Evolutionary conservation across 1,140 invertebrate species (phyloP), one percentile per base, ranked within the genome.

Genomic region (Drosophila suzukii): DNA sequence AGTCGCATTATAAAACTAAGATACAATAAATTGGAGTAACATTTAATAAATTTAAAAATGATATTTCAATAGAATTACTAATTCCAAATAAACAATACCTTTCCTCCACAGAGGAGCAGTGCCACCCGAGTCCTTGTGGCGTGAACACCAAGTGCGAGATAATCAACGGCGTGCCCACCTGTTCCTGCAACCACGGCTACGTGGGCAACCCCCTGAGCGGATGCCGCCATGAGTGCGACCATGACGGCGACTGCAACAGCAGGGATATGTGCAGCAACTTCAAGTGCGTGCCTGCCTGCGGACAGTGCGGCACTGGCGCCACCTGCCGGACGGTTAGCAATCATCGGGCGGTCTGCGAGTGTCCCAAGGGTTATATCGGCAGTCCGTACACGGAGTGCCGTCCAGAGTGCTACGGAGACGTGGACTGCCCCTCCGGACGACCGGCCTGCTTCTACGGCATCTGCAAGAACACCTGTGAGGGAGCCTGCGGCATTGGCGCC

Each of bases 391-490:
- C 94, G 0, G 94, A 95, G 39, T 97, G 97, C 78, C 93, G 94
- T 36, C 94, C 96, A 0, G 97, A 97, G 83, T 98, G 97, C 77
- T 94, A 94, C 54, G 91, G 91, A 3, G 91, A 97, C 90, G 93
- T 93, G 11, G 96, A 97, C 34, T 98, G 97, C 90, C 96, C 97
- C 0, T 88, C 94, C 11, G 93, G 94, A 75, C 95, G 96, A 83
- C 96, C 97, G 0, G 95, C 96, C 7, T 98, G 97, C 84, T 94
- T 96, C 27, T 96, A 96, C 84, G 95, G 96, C 72, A 95, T 95
- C 66, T 97, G 97, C 85, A 93, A 96, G 59, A 95, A 97, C 89
- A 96, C 97, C 0, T 97, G 97, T 89, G 95, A 95, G 11, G 95
- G 95, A 11, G 95, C 95, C 12, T 98, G 97, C 83, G 97, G 97